A percentile compares a stretch with the other conserved stretches of the same genome.
These are phyloP conservation scores for Camarhynchus parvulus DNA, from an alignment of 2,113 vertebrate genomes.

Conservation along the genomic window DNA sequence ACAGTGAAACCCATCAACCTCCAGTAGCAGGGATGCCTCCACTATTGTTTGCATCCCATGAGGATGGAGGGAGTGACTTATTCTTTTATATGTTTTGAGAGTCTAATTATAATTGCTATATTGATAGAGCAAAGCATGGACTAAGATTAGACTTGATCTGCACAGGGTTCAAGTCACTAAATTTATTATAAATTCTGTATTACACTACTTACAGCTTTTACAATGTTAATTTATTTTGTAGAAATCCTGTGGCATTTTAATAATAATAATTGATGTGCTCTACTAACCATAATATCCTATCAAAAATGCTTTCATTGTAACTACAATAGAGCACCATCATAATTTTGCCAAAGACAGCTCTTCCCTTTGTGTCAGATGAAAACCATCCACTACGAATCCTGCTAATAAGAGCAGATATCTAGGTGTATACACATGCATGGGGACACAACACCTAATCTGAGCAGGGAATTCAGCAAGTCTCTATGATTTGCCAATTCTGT, in stretches of 20 bases:
- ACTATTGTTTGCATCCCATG: neutral
- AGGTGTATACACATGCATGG: neutral
- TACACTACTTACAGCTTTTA: neutral
- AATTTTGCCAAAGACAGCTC: neutral
- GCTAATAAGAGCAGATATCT: neutral
- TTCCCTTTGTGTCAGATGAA: accelerated
- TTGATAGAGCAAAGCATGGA: neutral
- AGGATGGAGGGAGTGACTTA: neutral
- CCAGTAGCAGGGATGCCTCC: neutral
- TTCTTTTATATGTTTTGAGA: neutral
- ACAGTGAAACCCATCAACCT: neutral
- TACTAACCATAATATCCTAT: neutral
- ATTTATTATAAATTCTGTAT: neutral
- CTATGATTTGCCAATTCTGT: neutral
- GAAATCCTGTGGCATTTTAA: neutral
- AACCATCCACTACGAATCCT: neutral
- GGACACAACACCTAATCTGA: neutral
- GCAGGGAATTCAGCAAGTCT: neutral
- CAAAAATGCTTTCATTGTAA: neutral
- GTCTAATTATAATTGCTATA: neutral
- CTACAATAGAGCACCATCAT: neutral
- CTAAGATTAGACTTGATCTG: neutral
- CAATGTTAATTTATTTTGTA: neutral
- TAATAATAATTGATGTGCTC: neutral
- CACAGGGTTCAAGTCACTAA: neutral